Conservation (phyloP, 2,113 vertebrate species). For the Colistium nudipinnis region DNA sequence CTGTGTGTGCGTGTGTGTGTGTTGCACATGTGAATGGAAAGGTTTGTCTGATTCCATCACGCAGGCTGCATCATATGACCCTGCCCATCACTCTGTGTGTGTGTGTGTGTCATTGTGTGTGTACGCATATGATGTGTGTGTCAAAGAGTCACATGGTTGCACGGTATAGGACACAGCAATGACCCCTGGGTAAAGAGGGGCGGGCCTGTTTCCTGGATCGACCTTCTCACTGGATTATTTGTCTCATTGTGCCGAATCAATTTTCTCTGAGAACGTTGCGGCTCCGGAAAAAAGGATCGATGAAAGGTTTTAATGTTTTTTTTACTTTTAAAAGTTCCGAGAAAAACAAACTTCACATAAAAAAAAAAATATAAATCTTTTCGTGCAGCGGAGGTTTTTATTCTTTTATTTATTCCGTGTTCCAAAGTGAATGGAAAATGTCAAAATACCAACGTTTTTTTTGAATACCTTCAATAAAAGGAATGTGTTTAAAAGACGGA, state of each 20-base stretch:
- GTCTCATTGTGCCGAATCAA: neutral
- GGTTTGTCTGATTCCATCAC: conserved; percentile 25
- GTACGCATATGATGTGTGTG: conserved; percentile 37
- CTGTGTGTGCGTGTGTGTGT: conserved; percentile 6
- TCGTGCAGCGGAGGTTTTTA: too few relatives aligned
- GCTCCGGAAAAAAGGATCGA: neutral
- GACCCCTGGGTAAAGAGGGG: conserved; percentile 13
- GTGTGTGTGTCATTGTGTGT: conserved; percentile 13
- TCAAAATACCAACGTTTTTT: too few relatives aligned
- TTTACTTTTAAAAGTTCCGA: too few relatives aligned
- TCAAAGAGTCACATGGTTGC: conserved; percentile 31
- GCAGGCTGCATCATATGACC: conserved; percentile 33
- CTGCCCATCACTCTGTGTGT: neutral
- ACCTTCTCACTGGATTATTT: neutral
- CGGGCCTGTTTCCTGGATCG: neutral
- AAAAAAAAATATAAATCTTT: too few relatives aligned
- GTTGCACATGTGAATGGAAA: conserved; percentile 11
- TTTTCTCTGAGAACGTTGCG: neutral
- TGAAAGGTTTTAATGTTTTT: too few relatives aligned
- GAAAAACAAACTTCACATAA: too few relatives aligned
- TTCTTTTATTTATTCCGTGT: too few relatives aligned
- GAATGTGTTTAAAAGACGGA: too few relatives aligned
- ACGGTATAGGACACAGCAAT: conserved; percentile 9
- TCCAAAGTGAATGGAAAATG: too few relatives aligned
- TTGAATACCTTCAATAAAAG: too few relatives aligned